A percentile compares a stretch with the other conserved stretches of the same genome.
Evolutionary conservation across 1,140 invertebrate genomes (phyloP).

Genomic region (Rhagoletis zephyria): DNA sequence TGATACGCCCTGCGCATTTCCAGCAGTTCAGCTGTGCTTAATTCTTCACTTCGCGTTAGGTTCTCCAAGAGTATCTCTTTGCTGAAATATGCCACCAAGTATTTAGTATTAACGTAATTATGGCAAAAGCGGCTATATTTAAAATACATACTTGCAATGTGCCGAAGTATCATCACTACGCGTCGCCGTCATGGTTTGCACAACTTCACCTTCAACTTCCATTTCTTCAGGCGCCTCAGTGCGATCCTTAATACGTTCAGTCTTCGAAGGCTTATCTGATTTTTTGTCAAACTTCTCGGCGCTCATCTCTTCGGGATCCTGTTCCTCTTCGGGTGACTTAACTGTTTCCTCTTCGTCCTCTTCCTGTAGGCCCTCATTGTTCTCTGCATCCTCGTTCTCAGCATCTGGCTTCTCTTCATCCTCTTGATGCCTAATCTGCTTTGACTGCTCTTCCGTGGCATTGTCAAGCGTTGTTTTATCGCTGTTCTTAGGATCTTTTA

Average conservation of each 20-base stretch:
- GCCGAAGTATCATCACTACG: conserved; percentile 81
- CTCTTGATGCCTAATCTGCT: conserved; percentile 78
- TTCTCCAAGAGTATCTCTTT: conserved; percentile 67
- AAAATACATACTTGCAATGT: conserved; percentile 75
- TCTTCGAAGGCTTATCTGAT: conserved; percentile 74
- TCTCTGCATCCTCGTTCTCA: conserved; percentile 76
- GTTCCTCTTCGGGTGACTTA: conserved; percentile 68
- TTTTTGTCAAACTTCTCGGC: conserved; percentile 75
- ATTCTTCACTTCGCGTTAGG: conserved; percentile 62
- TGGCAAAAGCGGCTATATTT: conserved; percentile 54
- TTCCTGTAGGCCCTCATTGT: conserved; percentile 71
- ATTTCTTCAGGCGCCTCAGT: conserved; percentile 73
- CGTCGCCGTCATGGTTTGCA: conserved; percentile 79
- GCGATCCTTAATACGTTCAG: conserved; percentile 73
- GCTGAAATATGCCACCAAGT: conserved; percentile 57
- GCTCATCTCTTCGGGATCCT: conserved; percentile 75
- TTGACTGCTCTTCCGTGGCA: conserved; percentile 87
- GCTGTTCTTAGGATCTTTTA: conserved; percentile 83
- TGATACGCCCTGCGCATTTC: conserved; percentile 68
- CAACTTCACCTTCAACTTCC: conserved; percentile 84
- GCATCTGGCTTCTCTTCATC: conserved; percentile 77
- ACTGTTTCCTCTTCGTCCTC: conserved; percentile 60
- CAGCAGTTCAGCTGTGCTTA: conserved; percentile 63
- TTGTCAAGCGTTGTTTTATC: conserved; percentile 79
- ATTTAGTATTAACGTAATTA: conserved; percentile 41